Percentiles rank a stretch among this genome's conserved stretches.
Conservation (phyloP, 2,113 vertebrate species). For the Apodemus sylvaticus region DNA sequence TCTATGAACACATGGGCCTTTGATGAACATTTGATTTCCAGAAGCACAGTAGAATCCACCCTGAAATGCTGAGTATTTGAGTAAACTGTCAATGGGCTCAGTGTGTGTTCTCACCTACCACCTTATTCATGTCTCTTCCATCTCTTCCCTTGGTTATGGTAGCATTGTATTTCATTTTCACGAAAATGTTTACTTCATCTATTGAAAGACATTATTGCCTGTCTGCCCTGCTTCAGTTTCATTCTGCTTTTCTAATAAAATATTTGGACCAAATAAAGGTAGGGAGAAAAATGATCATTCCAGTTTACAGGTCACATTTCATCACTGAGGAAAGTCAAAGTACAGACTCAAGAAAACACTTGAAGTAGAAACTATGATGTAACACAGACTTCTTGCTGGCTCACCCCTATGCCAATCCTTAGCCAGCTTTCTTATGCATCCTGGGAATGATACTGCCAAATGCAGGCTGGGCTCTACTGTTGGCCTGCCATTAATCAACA, state of each 20-base stretch:
- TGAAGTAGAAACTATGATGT: no score
- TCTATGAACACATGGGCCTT: background rate
- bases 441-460: no score
- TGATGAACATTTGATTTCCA: background rate
- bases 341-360: background rate
- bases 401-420: background rate
- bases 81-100: background rate
- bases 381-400: background rate
- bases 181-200: background rate
- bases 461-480: background rate
- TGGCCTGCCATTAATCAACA: background rate
- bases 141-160: background rate
- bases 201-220: background rate
- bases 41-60: background rate
- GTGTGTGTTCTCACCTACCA: rapidly evolving
- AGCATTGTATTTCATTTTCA: background rate
- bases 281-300: background rate
- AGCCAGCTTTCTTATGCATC: no score
- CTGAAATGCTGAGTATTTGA: background rate
- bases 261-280: no score
- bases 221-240: no score
- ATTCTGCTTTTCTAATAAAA: background rate
- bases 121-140: background rate
- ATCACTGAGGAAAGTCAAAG: background rate
- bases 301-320: background rate